Percentiles rank a stretch among this genome's conserved stretches.
phyloP scores from a whole-genome alignment of 2,888 invertebrate species.

The Chrysotoxum bicinctum region DNA sequence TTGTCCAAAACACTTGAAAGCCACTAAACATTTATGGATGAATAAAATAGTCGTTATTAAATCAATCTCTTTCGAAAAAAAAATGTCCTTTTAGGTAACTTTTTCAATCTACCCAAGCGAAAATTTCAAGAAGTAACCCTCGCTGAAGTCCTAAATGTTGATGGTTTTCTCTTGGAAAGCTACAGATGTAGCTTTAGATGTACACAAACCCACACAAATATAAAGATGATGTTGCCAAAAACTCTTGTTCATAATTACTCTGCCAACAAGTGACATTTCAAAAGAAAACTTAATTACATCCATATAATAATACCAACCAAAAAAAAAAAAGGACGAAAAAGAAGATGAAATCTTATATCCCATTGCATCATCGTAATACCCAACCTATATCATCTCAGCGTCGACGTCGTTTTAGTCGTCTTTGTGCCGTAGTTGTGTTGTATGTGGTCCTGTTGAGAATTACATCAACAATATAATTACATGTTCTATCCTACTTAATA shows the following conservation, averaged over 20 bases:
- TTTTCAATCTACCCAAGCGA: background rate
- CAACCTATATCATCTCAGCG: conserved; percentile 6
- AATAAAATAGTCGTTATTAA: background rate
- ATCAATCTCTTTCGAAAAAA: background rate
- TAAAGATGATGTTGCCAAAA: conserved; percentile 10
- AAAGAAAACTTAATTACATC: conserved; percentile 62
- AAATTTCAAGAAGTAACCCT: background rate
- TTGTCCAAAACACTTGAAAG: background rate
- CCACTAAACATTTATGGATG: background rate
- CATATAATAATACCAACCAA: background rate
- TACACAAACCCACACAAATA: conserved; percentile 22
- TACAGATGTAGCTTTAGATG: too few relatives aligned
- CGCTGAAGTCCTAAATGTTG: background rate
- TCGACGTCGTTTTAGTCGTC: background rate
- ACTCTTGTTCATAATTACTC: conserved; percentile 40
- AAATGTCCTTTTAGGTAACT: background rate
- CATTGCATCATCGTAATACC: conserved; percentile 44
- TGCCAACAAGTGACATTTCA: conserved; percentile 63
- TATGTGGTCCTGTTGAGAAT: conserved; percentile 1
- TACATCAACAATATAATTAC: conserved; percentile 63
- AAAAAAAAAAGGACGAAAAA: background rate
- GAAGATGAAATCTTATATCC: conserved; percentile 40
- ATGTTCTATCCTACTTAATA: conserved; percentile 63
- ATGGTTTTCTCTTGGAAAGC: background rate
- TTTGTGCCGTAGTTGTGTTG: background rate